These are phyloP conservation scores for Limnephilus auricula DNA, from an alignment of 2,888 invertebrate species.

Conservation along the genomic window DNA sequence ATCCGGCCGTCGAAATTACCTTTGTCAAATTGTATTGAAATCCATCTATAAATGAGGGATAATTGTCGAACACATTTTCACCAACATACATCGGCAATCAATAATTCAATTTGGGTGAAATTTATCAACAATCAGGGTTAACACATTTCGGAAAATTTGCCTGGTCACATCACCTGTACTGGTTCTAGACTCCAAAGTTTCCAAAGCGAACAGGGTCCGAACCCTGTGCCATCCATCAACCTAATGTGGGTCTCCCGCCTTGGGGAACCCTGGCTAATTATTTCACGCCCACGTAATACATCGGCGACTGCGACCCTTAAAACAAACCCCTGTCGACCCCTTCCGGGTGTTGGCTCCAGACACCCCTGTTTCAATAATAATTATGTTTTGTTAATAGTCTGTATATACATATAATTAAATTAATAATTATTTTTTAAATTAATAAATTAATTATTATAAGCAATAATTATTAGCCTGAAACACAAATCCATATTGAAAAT, in stretches of 20 bases:
- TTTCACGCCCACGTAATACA: not conserved
- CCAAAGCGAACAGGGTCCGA: not conserved
- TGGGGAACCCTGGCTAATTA: not conserved
- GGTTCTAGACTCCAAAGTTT: not conserved
- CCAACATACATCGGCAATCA: not conserved
- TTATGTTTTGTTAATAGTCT: not conserved
- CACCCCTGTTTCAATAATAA: not conserved
- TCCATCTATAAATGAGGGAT: too few species aligned
- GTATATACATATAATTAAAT: not conserved
- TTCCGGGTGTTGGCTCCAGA: not conserved
- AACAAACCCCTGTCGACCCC: conserved; percentile 2
- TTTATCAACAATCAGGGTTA: not conserved
- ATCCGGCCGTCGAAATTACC: too few species aligned
- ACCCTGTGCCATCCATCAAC: conserved; percentile 16
- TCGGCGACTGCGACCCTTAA: conserved; percentile 2
- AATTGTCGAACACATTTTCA: not conserved
- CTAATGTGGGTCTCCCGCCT: conserved; percentile 17
- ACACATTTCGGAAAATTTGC: not conserved
- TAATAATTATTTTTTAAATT: too few species aligned
- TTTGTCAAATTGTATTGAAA: too few species aligned
- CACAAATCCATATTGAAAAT: too few species aligned
- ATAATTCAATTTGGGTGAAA: not conserved
- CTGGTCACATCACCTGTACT: not conserved
- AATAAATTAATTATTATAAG: too few species aligned
- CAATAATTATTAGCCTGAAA: too few species aligned